Conservation (phyloP, 1,140 invertebrate genomes). For the Phocides pigmalion region DNA sequence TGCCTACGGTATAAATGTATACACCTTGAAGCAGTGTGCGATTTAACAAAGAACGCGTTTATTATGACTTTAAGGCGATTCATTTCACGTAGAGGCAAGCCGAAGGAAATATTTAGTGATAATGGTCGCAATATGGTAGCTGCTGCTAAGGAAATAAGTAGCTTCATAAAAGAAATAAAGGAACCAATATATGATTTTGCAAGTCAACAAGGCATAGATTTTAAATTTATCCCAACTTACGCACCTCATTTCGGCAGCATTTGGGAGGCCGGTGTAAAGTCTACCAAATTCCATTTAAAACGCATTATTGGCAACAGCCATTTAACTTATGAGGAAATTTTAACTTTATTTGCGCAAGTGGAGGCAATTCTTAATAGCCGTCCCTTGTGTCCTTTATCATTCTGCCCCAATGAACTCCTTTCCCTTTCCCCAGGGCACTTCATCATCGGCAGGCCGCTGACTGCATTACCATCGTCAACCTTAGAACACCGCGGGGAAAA, state of each 20-base stretch:
- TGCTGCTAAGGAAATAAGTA: too few relatives aligned
- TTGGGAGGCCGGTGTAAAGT: constrained; percentile 7
- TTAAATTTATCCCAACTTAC: constrained; percentile 1
- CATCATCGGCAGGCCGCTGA: constrained; percentile 2
- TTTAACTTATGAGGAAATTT: constrained; percentile 4
- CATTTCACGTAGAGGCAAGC: too few relatives aligned
- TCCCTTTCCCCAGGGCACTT: constrained; percentile 8
- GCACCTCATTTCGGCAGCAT: constrained; percentile 2
- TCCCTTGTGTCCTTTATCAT: constrained; percentile 10
- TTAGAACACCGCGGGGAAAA: neutral
- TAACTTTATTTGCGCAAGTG: constrained; percentile 5
- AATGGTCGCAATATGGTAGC: too few relatives aligned
- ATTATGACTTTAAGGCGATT: too few relatives aligned
- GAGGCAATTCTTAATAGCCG: constrained; percentile 7
- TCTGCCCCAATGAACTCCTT: neutral
- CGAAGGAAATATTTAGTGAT: too few relatives aligned
- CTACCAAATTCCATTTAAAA: neutral
- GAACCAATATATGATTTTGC: too few relatives aligned
- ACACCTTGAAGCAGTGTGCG: too few relatives aligned
- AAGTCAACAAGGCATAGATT: constrained; percentile 4
- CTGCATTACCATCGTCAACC: neutral
- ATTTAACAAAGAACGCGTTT: too few relatives aligned
- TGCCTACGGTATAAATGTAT: too few relatives aligned
- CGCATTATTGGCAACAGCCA: neutral
- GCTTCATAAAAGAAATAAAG: too few relatives aligned